Conservation (phyloP, 2,888 invertebrate species). For the Drosophila austrosaltans region DNA sequence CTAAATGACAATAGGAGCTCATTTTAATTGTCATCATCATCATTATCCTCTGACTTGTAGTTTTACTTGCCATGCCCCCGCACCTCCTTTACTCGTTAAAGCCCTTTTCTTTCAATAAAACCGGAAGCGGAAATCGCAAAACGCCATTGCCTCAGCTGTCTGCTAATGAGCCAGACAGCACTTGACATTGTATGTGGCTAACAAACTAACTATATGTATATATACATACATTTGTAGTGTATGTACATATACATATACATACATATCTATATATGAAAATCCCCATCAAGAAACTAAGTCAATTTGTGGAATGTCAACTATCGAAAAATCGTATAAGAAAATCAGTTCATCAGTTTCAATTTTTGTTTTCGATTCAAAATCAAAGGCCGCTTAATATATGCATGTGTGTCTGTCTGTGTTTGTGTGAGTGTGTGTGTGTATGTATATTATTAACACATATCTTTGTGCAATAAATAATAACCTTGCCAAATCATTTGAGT, state of each 20-base stretch:
- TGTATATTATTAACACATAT: slow-evolving; percentile 63
- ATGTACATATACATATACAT: no score
- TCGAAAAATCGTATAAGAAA: slow-evolving; percentile 29
- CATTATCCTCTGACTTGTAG: slow-evolving; percentile 19
- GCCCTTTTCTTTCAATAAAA: slow-evolving; percentile 31
- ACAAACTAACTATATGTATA: no score
- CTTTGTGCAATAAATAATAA: slow-evolving; percentile 74
- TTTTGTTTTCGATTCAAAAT: slow-evolving; percentile 20
- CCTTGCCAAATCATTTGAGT: slow-evolving; percentile 70
- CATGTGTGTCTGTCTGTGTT: background rate
- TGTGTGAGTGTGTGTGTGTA: slow-evolving; percentile 16
- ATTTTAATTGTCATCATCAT: slow-evolving; percentile 21
- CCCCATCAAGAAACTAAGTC: background rate
- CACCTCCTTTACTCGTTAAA: background rate
- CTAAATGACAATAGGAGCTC: slow-evolving; percentile 4
- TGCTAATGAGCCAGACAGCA: slow-evolving; percentile 56
- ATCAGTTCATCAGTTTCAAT: slow-evolving; percentile 50
- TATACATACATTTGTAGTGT: no score
- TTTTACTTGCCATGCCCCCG: background rate
- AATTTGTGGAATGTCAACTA: slow-evolving; percentile 22
- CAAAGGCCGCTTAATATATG: slow-evolving; percentile 37
- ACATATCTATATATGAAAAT: background rate
- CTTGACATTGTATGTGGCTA: slow-evolving; percentile 53
- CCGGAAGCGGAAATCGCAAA: slow-evolving; percentile 61
- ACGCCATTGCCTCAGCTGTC: slow-evolving; percentile 19